Base-by-base conservation (phyloP, 2,797 vertebrate genomes). In the Petrocephalus schoutedeni region DNA sequence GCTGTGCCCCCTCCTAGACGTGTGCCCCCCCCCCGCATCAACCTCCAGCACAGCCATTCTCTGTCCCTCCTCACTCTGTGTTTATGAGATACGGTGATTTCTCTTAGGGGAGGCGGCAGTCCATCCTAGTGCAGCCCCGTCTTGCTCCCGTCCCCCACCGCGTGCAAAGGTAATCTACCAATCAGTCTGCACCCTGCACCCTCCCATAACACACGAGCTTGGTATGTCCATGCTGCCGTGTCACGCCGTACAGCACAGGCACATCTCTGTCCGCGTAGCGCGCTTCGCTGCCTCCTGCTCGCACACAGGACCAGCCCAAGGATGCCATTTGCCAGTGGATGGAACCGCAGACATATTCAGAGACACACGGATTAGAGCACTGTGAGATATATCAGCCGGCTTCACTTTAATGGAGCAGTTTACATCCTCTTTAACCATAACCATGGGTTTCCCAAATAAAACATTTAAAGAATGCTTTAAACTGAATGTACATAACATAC, bases 61-160 rank as follows among this genome's bases (percentile, higher is more conserved):
- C 91, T 88, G 91, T 91, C 93, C 93, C 92, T 91, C 93, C 89
- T 94, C 94, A 83, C 88, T 86, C 54, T 90, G 89, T 93, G 92
- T 96, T 96, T 94, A 96, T 94, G 95, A 96, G 95, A 96, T 96
- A 95, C 95, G 95, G 95, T 96, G 95, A 96, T 96, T 96, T 96
- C 95, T 96, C 95, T 94, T 96, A 96, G 96, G 96, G 95, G 95
- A 95, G 95, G 94, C 95, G 95, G 94, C 96, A 96, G 93, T 96
- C 96, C 95, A 96, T 96, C 95, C 94, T 96, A 96, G 95, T 95
- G 94, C 96, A 96, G 95, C 96, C 95, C 93, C 95, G 96, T 92
- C 95, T 96, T 87, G 95, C 96, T 28, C 95, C 96, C 87, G 95
- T 93, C 93, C 95, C 96, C 92, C 95, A 95, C 93, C 94, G 95